A percentile compares a stretch with the other conserved stretches of the same genome.
Conservation (phyloP, 2,113 vertebrate species). For the Dissostichus mawsoni region DNA sequence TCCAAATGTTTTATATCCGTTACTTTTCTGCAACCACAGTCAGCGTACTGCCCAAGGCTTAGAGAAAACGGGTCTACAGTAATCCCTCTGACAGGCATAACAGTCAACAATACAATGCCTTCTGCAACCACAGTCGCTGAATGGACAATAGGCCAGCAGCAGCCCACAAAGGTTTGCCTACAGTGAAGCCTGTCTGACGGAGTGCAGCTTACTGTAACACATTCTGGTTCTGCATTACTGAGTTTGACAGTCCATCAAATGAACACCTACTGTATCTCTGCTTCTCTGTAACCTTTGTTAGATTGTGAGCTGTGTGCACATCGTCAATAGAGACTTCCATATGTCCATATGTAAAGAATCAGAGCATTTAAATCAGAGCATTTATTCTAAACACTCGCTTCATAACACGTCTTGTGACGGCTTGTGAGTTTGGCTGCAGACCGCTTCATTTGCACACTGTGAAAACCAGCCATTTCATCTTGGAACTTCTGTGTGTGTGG, state of each 20-base stretch:
- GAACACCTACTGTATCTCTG: constrained; percentile 27
- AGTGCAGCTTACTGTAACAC: constrained; percentile 37
- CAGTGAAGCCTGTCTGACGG: constrained; percentile 42
- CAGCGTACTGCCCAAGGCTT: constrained; percentile 18
- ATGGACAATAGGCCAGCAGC: constrained; percentile 53
- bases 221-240: constrained; percentile 42
- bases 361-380: constrained; percentile 54
- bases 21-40: constrained; percentile 14
- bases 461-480: constrained; percentile 55
- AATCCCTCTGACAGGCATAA: constrained; percentile 57
- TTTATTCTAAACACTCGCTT: constrained; percentile 36
- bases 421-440: constrained; percentile 33
- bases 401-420: constrained; percentile 40
- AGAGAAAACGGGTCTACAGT: constrained; percentile 18
- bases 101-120: constrained; percentile 55
- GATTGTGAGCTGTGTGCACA: constrained; percentile 9
- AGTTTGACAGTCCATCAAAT: constrained; percentile 48
- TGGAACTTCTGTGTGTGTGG: constrained; percentile 47
- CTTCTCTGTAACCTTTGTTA: constrained; percentile 16
- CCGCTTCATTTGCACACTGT: constrained; percentile 56
- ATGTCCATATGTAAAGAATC: constrained; percentile 61
- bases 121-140: constrained; percentile 35
- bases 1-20: not conserved
- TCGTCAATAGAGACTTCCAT: not conserved
- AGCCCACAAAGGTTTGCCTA: constrained; percentile 37